Percentiles rank a stretch among this genome's conserved stretches.
phyloP scores from a whole-genome alignment of 2,888 invertebrate species.

The Branchipolynoe longqiensis region DNA sequence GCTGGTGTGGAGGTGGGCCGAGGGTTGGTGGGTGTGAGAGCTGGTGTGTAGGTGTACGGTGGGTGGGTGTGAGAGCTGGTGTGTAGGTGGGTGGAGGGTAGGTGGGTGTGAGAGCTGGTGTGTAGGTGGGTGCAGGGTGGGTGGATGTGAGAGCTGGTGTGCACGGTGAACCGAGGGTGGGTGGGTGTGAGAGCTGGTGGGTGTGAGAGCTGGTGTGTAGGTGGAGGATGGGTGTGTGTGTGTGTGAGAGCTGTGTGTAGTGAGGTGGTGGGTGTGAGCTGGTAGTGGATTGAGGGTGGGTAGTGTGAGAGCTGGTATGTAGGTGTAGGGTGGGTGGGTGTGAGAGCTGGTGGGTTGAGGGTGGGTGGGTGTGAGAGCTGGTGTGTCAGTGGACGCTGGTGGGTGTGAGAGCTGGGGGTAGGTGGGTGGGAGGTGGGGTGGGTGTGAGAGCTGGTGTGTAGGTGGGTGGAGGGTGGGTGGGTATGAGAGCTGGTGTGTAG shows the following conservation, averaged over 20 bases:
- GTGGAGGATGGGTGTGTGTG: not conserved
- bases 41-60: not conserved
- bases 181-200: not conserved
- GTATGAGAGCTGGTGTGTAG: not conserved
- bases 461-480: not conserved
- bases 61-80: conserved; percentile 1
- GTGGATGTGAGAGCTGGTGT: not conserved
- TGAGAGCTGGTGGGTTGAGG: not conserved
- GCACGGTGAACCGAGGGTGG: not conserved
- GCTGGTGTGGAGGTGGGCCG: not conserved
- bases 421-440: not conserved
- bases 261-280: not conserved
- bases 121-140: not conserved
- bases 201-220: not conserved
- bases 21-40: not conserved
- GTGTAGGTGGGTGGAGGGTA: not conserved
- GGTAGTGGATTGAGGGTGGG: not conserved
- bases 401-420: not conserved
- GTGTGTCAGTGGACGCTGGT: not conserved
- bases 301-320: not conserved
- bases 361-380: not conserved
- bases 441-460: not conserved
- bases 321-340: not conserved
- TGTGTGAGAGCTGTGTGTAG: not conserved
- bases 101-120: not conserved